Evolutionary conservation across 2,797 vertebrate genomes (phyloP).

Genomic region (Amniataba percoides): DNA sequence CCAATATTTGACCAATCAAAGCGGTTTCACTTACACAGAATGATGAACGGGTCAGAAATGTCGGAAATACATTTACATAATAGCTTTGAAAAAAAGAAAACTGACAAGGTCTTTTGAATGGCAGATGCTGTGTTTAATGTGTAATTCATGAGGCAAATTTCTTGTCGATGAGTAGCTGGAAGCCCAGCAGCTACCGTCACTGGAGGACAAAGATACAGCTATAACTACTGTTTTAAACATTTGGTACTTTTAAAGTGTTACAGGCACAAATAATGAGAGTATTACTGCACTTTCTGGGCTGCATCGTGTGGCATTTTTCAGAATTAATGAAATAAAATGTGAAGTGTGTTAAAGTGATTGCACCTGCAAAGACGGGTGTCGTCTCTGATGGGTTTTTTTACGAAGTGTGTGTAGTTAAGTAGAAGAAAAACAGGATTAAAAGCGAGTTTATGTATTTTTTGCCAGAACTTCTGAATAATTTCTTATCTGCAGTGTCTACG

Average conservation of each 20-base stretch:
- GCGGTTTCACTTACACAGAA: slow-evolving; percentile 31
- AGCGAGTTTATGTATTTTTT: not conserved
- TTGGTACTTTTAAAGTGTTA: not conserved
- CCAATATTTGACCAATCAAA: slow-evolving; percentile 57
- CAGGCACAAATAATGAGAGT: slow-evolving; percentile 26
- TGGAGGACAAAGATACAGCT: not conserved
- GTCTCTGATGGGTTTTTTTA: not conserved
- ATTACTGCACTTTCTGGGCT: not conserved
- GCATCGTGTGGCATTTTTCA: slow-evolving; percentile 3
- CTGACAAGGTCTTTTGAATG: slow-evolving; percentile 15
- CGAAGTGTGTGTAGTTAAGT: not conserved
- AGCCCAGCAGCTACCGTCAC: not conserved
- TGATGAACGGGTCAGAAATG: slow-evolving; percentile 45
- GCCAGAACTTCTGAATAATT: not conserved
- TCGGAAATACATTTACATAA: slow-evolving; percentile 47
- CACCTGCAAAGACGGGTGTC: not conserved
- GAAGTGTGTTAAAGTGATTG: not conserved
- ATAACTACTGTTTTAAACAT: not conserved
- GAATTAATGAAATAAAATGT: slow-evolving; percentile 43
- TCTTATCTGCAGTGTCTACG: not conserved
- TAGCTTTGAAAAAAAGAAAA: slow-evolving; percentile 24
- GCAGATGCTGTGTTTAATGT: slow-evolving; percentile 26
- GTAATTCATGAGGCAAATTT: slow-evolving; percentile 54
- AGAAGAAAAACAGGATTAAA: not conserved
- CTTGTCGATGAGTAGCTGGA: slow-evolving; percentile 15